These are phyloP conservation scores for Caenorhabditis plicata DNA, from an alignment of 2,888 invertebrate species.

Conservation along the genomic window DNA sequence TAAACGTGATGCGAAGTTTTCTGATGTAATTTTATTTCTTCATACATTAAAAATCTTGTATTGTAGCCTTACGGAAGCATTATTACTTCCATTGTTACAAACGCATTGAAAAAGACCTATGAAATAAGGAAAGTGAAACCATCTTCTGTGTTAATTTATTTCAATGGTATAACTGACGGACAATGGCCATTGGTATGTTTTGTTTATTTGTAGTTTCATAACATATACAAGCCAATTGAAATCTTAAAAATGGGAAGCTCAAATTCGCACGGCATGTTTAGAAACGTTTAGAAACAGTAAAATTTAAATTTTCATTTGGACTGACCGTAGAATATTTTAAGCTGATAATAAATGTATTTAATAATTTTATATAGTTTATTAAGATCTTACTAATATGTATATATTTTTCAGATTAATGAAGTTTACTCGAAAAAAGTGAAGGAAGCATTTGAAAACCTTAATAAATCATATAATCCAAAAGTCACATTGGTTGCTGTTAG, in stretches of 20 bases:
- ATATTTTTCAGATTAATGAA: slow-evolving; percentile 6
- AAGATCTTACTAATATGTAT: neutral
- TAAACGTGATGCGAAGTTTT: slow-evolving; percentile 3
- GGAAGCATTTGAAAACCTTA: neutral
- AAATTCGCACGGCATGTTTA: too few relatives aligned
- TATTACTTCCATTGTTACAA: too few relatives aligned
- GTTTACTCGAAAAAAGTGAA: slow-evolving; percentile 1
- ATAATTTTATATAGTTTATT: too few relatives aligned
- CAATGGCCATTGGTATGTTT: neutral
- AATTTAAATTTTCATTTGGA: too few relatives aligned
- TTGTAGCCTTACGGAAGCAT: neutral
- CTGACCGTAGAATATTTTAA: too few relatives aligned
- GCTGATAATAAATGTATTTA: too few relatives aligned
- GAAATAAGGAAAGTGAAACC: neutral
- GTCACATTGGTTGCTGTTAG: slow-evolving; percentile 6
- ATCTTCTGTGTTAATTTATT: slow-evolving; percentile 14
- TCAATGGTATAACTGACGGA: slow-evolving; percentile 31
- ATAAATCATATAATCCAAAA: neutral
- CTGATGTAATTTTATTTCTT: slow-evolving; percentile 3
- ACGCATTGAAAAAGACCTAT: too few relatives aligned
- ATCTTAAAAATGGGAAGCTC: too few relatives aligned
- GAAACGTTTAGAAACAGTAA: too few relatives aligned
- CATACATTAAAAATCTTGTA: neutral
- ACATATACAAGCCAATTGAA: too few relatives aligned
- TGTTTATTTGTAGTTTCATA: too few relatives aligned